phyloP scores from a whole-genome alignment of 2,113 vertebrate genomes.

The Isichthys henryi region DNA sequence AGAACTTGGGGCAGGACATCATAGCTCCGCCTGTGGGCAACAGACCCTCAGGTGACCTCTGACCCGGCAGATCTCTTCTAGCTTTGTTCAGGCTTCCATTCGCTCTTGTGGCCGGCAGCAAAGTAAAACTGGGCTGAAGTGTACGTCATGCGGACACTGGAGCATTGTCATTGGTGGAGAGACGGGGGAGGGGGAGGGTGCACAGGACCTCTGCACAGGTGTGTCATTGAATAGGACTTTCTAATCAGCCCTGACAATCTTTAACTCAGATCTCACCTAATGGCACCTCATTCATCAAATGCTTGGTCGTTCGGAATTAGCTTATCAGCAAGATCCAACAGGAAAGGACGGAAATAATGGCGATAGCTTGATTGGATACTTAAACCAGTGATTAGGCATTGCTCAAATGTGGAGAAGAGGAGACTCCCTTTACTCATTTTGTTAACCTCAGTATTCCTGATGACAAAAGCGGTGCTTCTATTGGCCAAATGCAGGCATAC shows the following conservation, averaged over 20 bases:
- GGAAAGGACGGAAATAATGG: slow-evolving; percentile 14
- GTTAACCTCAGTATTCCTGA: slow-evolving; percentile 35
- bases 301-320: slow-evolving; percentile 28
- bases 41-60: slow-evolving; percentile 12
- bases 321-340: slow-evolving; percentile 28
- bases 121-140: not conserved
- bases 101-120: not conserved
- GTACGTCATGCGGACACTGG: slow-evolving; percentile 9
- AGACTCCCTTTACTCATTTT: slow-evolving; percentile 33
- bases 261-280: slow-evolving; percentile 34
- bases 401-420: slow-evolving; percentile 32
- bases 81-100: not conserved
- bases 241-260: slow-evolving; percentile 42
- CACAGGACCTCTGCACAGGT: not conserved
- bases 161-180: not conserved
- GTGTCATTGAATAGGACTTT: slow-evolving; percentile 17
- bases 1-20: not conserved
- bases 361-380: slow-evolving; percentile 31
- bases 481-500: not conserved
- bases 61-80: slow-evolving; percentile 2
- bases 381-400: slow-evolving; percentile 39
- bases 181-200: not conserved
- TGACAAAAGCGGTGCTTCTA: not conserved
- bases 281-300: slow-evolving; percentile 38
- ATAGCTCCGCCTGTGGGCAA: slow-evolving; percentile 1